phyloP scores from a whole-genome alignment of 2,797 vertebrate species.

The Pempheris klunzingeri region DNA sequence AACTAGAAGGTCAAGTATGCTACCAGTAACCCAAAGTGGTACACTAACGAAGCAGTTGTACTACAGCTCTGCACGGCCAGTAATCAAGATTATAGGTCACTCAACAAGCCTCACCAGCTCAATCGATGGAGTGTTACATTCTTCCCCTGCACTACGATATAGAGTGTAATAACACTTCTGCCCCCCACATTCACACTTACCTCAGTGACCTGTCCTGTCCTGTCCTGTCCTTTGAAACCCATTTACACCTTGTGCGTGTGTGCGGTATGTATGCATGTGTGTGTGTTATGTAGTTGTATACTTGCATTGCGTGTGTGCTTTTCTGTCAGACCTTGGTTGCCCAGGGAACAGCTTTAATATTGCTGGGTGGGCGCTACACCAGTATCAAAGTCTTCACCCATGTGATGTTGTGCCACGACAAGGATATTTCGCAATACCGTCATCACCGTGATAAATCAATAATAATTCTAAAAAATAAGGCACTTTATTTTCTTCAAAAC shows the following conservation, averaged over 20 bases:
- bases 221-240: constrained; percentile 12
- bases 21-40: neutral
- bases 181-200: constrained; percentile 21
- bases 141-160: constrained; percentile 17
- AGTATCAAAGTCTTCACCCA: too few species aligned
- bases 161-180: constrained; percentile 17
- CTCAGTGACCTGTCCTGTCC: constrained; percentile 32
- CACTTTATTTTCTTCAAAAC: too few species aligned
- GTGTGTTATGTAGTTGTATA: constrained; percentile 4
- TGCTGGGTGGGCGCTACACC: too few species aligned
- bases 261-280: constrained; percentile 17
- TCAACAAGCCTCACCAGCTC: neutral
- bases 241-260: constrained; percentile 6
- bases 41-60: neutral
- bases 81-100: neutral
- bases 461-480: too few species aligned
- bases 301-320: constrained; percentile 34
- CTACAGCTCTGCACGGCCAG: neutral
- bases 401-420: too few species aligned
- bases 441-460: too few species aligned
- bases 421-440: too few species aligned
- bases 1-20: neutral
- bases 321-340: constrained; percentile 51
- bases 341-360: constrained; percentile 55
- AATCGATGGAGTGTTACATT: constrained; percentile 8